Percentiles rank a stretch among this genome's conserved stretches.
These are phyloP conservation scores for Epicampocera succincta DNA, from an alignment of 2,888 invertebrate genomes.

Conservation along the genomic window DNA sequence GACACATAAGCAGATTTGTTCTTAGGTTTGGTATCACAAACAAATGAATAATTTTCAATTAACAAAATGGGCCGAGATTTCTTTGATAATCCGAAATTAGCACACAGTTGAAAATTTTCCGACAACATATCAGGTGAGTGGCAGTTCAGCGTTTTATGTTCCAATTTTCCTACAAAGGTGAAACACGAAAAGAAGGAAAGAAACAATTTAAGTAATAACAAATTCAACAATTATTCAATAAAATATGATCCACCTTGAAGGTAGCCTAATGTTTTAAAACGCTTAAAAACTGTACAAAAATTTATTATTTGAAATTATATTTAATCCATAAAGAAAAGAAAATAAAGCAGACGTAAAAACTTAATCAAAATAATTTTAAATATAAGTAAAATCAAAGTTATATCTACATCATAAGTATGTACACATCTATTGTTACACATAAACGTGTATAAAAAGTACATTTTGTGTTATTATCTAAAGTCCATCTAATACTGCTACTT, in stretches of 20 bases:
- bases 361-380: no score
- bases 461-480: background rate
- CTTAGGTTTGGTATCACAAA: constrained; percentile 67
- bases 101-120: constrained; percentile 68
- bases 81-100: constrained; percentile 70
- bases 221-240: background rate
- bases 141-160: constrained; percentile 30
- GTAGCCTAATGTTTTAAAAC: background rate
- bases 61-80: constrained; percentile 67
- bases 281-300: background rate
- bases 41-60: constrained; percentile 69
- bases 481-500: background rate
- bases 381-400: no score
- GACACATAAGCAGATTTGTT: constrained; percentile 65
- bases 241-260: background rate
- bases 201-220: constrained; percentile 1
- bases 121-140: constrained; percentile 60
- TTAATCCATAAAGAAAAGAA: background rate
- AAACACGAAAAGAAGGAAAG: constrained; percentile 35
- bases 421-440: background rate
- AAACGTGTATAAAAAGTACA: background rate
- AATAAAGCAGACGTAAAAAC: no score
- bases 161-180: constrained; percentile 52
- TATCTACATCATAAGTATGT: no score
- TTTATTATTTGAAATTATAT: background rate